Conservation (phyloP, 2,797 vertebrate species). For the Austrolebias charrua region DNA sequence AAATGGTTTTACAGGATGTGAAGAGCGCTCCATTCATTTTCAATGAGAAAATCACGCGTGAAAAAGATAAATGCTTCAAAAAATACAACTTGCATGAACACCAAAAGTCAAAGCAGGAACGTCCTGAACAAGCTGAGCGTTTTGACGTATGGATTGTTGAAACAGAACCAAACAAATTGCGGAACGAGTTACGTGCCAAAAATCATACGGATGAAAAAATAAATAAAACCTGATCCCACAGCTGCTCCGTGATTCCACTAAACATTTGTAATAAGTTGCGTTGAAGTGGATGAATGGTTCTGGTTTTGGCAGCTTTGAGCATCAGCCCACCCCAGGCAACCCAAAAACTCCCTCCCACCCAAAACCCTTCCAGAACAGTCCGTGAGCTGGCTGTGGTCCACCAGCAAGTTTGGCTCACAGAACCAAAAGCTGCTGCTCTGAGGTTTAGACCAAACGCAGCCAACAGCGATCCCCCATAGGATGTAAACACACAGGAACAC, state of each 20-base stretch:
- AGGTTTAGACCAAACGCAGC: background rate
- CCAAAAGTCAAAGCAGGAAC: too few species aligned
- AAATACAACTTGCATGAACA: too few species aligned
- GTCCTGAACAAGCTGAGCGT: too few species aligned
- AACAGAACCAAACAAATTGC: too few species aligned
- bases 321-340: background rate
- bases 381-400: constrained; percentile 39
- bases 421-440: constrained; percentile 11
- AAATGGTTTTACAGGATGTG: too few species aligned
- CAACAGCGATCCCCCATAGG: constrained; percentile 7
- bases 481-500: constrained; percentile 11
- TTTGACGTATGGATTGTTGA: too few species aligned
- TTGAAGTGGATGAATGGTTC: constrained; percentile 45
- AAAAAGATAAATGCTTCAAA: too few species aligned
- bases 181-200: too few species aligned
- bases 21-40: too few species aligned
- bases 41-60: too few species aligned
- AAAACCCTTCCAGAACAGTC: constrained; percentile 21
- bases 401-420: constrained; percentile 16
- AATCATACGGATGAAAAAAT: background rate
- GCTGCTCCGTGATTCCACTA: constrained; percentile 26
- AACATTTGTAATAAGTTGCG: constrained; percentile 34
- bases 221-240: constrained; percentile 9
- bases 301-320: constrained; percentile 39
- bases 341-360: constrained; percentile 13